Percentiles rank a stretch among this genome's conserved stretches.
phyloP scores from a whole-genome alignment of 2,888 invertebrate species.

The Adelognathus sp. region DNA sequence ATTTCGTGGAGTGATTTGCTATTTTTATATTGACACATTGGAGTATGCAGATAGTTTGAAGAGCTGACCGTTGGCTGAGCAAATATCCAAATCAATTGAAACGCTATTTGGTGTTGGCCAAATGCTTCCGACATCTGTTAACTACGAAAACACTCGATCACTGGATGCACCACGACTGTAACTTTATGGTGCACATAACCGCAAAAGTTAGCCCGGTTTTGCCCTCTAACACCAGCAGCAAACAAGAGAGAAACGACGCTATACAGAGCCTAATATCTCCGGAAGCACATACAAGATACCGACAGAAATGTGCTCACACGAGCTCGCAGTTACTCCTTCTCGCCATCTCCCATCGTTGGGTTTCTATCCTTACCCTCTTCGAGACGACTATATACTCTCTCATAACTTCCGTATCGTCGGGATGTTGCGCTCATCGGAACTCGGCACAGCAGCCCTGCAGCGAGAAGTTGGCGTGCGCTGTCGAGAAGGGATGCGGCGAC shows the following conservation, averaged over 20 bases:
- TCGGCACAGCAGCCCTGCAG: constrained; percentile 9
- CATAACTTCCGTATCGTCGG: constrained; percentile 69
- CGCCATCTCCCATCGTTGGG: too few relatives aligned
- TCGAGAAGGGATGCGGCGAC: neutral
- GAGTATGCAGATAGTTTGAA: too few relatives aligned
- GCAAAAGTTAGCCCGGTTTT: constrained; percentile 20
- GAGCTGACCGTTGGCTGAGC: neutral
- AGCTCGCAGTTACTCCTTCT: constrained; percentile 13
- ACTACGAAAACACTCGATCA: neutral
- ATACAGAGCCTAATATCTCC: constrained; percentile 67
- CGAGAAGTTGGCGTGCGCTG: constrained; percentile 4
- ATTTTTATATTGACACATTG: too few relatives aligned
- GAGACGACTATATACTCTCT: constrained; percentile 66
- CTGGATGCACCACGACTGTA: neutral
- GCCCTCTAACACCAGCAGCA: constrained; percentile 41
- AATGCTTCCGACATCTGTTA: neutral
- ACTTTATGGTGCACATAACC: neutral
- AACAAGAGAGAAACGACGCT: constrained; percentile 62
- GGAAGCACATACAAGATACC: constrained; percentile 32
- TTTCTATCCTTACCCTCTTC: constrained; percentile 11
- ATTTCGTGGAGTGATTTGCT: too few relatives aligned
- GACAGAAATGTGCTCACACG: constrained; percentile 34
- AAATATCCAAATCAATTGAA: neutral
- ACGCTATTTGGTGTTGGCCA: neutral
- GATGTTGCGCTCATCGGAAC: constrained; percentile 52